phyloP scores from a whole-genome alignment of 2,113 vertebrate species.

The Tetrax tetrax region DNA sequence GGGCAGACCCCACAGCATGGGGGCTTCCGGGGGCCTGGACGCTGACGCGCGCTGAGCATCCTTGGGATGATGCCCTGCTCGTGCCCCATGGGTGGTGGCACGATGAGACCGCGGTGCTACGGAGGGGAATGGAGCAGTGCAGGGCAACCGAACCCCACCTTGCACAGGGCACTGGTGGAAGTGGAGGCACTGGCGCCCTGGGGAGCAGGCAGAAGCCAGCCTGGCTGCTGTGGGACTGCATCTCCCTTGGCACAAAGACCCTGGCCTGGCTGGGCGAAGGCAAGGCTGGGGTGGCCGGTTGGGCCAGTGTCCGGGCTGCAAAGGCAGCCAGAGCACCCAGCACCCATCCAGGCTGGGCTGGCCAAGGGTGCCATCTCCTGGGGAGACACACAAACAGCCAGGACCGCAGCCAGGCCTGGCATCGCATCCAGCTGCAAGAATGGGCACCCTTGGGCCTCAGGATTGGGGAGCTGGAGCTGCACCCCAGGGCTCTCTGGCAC shows the following conservation, averaged over 20 bases:
- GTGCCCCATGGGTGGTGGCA: background rate
- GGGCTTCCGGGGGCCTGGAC: background rate
- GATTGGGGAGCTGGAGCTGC: background rate
- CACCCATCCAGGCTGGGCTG: background rate
- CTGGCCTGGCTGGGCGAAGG: background rate
- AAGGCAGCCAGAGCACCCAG: background rate
- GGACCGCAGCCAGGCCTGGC: background rate
- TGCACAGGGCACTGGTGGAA: background rate
- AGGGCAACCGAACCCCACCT: background rate
- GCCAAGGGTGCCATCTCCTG: slow-evolving; percentile 60
- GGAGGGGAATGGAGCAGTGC: fast-evolving
- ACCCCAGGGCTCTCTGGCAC: fast-evolving
- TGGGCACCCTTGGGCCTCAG: background rate
- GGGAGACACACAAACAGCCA: background rate
- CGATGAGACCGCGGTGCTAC: fast-evolving
- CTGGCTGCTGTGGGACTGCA: background rate
- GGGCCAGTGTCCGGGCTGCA: background rate
- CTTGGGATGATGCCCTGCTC: fast-evolving
- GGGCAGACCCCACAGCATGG: fast-evolving
- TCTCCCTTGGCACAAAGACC: background rate
- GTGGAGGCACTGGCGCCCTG: fast-evolving
- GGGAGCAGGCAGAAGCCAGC: background rate
- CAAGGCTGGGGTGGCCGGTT: fast-evolving
- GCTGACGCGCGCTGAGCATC: fast-evolving
- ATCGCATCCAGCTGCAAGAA: fast-evolving